These are phyloP conservation scores for Chauna torquata DNA, from an alignment of 2,113 vertebrate species.

Conservation along the genomic window DNA sequence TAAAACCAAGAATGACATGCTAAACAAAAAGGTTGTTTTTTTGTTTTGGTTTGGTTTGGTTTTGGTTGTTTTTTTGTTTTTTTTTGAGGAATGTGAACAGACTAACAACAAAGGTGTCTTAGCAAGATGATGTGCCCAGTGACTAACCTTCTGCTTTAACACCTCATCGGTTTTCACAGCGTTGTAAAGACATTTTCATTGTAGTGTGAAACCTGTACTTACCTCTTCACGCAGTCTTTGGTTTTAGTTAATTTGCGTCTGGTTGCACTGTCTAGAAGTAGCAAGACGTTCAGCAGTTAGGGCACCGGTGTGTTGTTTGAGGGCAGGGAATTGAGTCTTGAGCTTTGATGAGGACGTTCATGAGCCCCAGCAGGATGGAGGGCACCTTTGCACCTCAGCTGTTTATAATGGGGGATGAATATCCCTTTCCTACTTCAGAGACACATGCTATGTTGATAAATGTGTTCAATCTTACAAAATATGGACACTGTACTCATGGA, in stretches of 20 bases:
- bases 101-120: slow-evolving; percentile 2
- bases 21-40: not conserved
- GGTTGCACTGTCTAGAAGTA: accelerated
- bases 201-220: not conserved
- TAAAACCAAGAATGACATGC: not conserved
- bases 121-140: not conserved
- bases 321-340: not conserved
- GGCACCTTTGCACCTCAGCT: not conserved
- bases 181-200: not conserved
- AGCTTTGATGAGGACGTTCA: not conserved
- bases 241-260: not conserved
- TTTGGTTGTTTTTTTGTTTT: too few species aligned
- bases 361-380: not conserved
- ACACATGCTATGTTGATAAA: not conserved
- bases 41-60: too few species aligned
- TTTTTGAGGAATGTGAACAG: not conserved
- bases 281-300: not conserved
- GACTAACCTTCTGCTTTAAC: slow-evolving; percentile 36
- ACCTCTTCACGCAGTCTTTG: not conserved
- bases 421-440: not conserved
- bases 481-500: accelerated
- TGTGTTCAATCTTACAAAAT: not conserved
- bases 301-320: not conserved
- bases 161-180: not conserved
- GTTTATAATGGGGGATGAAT: not conserved